Evolutionary conservation across 2,888 invertebrate genomes (phyloP), one percentile per base, ranked within the genome.

Genomic region (Hydroisotoma schaefferi): DNA sequence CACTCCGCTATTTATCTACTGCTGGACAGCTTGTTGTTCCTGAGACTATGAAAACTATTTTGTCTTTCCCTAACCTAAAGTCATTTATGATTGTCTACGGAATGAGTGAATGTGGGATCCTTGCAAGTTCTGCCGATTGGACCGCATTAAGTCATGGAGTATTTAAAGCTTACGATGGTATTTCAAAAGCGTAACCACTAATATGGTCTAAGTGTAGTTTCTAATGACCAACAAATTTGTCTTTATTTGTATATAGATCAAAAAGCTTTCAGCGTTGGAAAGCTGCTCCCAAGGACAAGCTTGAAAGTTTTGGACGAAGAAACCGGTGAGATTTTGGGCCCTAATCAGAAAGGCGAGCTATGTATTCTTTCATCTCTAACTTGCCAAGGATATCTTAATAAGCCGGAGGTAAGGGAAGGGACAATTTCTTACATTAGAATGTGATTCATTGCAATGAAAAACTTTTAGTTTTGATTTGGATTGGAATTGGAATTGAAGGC

Each of bases 291-390:
- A 15, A 67, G 63, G 1, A 66, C 63, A 1, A 54, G 75, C 23
- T 74, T 76, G 48, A 80, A 78, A 75, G 69, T 74, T 20, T 58
- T 69, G 18, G 72, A 73, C 52, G 26, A 68, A 2, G 66, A 65
- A 4, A 71, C 68, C 6, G 73, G 73, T 5, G 43, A 61, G 47
- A 10, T 65, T 67, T 70, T 78, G 2, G 74, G 75, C 2, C 76
- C 77, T 56, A 65, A 71, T 22, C 75, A 77, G 76, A 69, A 74
- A 2, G 81, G 81, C 18, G 81, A 81, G 68, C 67, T 80, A 2
- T 77, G 75, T 57, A 73, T 80, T 10, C 74, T 58, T 18, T 58
- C 60, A 1, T 18, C 29, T 1, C 22, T 58, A 8, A 46, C 58
- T 12, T 54, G 25, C 37, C 37, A 10, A 1, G 65, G 66, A 2